These are phyloP conservation scores for Andricus quercusramuli DNA, from an alignment of 2,888 invertebrate genomes.

Conservation along the genomic window DNA sequence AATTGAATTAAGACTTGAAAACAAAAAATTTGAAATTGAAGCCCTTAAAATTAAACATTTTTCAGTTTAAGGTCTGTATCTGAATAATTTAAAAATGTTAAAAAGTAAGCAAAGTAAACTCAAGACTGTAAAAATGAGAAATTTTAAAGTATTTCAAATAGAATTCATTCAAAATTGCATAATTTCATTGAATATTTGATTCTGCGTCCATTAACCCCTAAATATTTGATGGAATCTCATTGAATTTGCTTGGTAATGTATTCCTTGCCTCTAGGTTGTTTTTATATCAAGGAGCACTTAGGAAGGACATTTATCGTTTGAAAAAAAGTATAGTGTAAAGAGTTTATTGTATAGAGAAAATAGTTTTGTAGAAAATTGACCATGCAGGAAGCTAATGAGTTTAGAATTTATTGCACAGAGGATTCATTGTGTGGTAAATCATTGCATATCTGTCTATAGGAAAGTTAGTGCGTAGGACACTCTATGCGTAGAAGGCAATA, in stretches of 20 bases:
- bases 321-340: neutral
- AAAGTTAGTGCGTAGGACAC: neutral
- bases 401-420: neutral
- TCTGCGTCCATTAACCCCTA: too few relatives aligned
- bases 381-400: neutral
- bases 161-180: too few relatives aligned
- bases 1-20: too few relatives aligned
- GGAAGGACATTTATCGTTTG: neutral
- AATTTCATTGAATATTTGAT: too few relatives aligned
- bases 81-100: too few relatives aligned
- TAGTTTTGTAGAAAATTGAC: neutral
- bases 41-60: too few relatives aligned
- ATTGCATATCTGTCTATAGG: neutral
- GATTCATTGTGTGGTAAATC: constrained; percentile 16
- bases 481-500: neutral
- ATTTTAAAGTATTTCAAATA: neutral
- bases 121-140: neutral
- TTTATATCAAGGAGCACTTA: neutral
- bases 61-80: too few relatives aligned
- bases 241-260: neutral
- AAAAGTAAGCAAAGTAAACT: too few relatives aligned
- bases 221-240: too few relatives aligned
- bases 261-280: neutral
- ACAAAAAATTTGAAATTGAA: too few relatives aligned
- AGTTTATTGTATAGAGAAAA: neutral